Percentiles rank a stretch among this genome's conserved stretches.
phyloP scores from a whole-genome alignment of 2,797 vertebrate species.

The Eulemur rubriventer region DNA sequence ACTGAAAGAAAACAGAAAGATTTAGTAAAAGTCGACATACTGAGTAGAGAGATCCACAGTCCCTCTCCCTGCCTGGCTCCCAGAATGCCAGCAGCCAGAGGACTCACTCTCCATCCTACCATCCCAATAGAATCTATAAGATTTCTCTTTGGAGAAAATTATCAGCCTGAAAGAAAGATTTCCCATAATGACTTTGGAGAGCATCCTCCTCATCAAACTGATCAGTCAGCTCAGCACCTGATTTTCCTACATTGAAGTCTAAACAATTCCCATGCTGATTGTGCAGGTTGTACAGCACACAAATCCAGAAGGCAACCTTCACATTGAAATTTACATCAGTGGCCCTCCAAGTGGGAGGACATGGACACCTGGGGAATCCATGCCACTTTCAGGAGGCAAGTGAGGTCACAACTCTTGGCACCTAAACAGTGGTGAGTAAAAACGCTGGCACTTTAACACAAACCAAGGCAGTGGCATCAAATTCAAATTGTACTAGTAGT shows the following conservation, averaged over 20 bases:
- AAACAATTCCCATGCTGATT: neutral
- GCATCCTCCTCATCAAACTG: neutral
- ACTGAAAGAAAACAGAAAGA: conserved; percentile 15
- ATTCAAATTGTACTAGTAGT: neutral
- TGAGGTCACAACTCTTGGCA: neutral
- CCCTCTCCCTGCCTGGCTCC: neutral
- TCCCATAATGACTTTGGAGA: neutral
- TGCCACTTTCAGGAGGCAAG: neutral
- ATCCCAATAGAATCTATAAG: neutral
- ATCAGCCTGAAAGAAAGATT: neutral
- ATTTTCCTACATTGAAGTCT: conserved; percentile 7
- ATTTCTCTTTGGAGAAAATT: conserved; percentile 25
- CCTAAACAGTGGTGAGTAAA: neutral
- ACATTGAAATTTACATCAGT: neutral
- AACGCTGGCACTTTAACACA: neutral
- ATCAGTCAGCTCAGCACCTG: neutral
- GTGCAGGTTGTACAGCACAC: neutral
- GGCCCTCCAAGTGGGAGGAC: neutral
- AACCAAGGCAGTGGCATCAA: neutral
- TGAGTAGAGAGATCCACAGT: neutral
- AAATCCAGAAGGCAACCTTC: neutral
- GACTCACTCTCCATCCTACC: neutral
- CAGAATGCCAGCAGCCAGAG: neutral
- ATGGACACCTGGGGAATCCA: neutral
- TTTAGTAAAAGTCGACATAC: neutral